Conservation (phyloP, 1,140 invertebrate genomes). For the Drosophila ananassae region DNA sequence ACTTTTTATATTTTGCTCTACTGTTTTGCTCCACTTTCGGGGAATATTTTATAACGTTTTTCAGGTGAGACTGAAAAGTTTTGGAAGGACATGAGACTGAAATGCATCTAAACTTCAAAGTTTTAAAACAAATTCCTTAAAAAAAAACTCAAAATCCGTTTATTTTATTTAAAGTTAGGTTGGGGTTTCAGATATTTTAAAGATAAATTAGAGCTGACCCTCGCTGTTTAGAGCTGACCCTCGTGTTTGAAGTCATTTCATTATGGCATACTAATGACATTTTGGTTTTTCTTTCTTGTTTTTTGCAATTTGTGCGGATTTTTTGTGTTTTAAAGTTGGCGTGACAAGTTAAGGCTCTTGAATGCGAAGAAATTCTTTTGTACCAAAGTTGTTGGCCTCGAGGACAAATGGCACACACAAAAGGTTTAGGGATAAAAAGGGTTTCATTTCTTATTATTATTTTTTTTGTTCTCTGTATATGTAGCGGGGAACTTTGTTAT, state of each 20-base stretch:
- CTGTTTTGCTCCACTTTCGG: background rate
- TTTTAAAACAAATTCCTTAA: background rate
- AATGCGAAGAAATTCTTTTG: conserved; percentile 23
- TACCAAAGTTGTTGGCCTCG: conserved; percentile 5
- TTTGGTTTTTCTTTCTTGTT: conserved; percentile 45
- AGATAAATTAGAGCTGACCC: background rate
- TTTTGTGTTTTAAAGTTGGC: conserved; percentile 9
- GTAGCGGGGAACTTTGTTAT: conserved; percentile 2
- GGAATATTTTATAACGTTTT: conserved; percentile 17
- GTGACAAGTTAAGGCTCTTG: conserved; percentile 22
- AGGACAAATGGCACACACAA: conserved; percentile 25
- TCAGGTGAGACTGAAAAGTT: background rate
- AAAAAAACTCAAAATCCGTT: background rate
- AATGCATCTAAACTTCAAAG: no score
- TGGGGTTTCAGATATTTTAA: background rate
- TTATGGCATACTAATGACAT: conserved; percentile 47
- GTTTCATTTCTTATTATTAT: conserved; percentile 1
- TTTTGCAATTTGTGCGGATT: conserved; percentile 3
- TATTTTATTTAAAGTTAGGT: conserved; percentile 5
- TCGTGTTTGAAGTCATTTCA: background rate
- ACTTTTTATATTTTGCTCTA: conserved; percentile 1
- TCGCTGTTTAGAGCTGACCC: no score
- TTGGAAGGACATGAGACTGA: background rate
- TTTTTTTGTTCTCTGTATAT: conserved; percentile 6
- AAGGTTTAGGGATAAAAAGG: conserved; percentile 12